Evolutionary conservation across 1,140 invertebrate species (phyloP), one percentile per base, ranked within the genome.

Genomic region (Euwallacea similis): DNA sequence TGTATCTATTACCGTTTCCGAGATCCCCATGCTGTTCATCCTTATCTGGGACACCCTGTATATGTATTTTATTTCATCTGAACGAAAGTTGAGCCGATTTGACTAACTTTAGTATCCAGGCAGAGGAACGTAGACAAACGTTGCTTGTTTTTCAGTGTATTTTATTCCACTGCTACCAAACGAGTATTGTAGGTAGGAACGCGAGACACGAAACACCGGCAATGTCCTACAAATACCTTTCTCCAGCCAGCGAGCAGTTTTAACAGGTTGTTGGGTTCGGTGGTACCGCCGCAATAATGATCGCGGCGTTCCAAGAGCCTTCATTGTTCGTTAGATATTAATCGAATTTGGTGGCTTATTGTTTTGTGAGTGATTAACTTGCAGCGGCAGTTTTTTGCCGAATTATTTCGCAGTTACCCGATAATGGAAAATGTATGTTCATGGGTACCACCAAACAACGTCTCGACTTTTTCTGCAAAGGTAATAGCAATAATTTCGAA

Each of bases 191-290:
- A 58, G 55, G 55, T 58, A 58, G 55, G 55, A 58, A 58, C n/a
- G 9, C 21, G 55, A 58, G 21, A 9, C 55, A 33, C 55, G 55
- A 33, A 58, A 58, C 21, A 16, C 55, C 55, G 55, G 55, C 55
- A 58, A 58, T 41, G 55, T 58, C 55, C 55, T 58, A 58, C 13
- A 58, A 58, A 58, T 58, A 58, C 55, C 55, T 58, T 58, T 58
- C 55, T 10, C 55, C 55, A 58, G 21, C 21, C 21, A 16, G 55
- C 55, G 13, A 50, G 46, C 16, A 58, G 55, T 58, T 58, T 58
- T n/a, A 58, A 58, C 55, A 58, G 55, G 55, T 58, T 58, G 55
- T 21, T 53, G 55, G 55, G 55, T 58, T 15, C 55, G 55, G 13
- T 58, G 55, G 55, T 58, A 58, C 55, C 21, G 13, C 9, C 50